Percentiles rank a stretch among this genome's conserved stretches.
Evolutionary conservation across 1,140 invertebrate genomes (phyloP).

Genomic region (Drosophila miranda): DNA sequence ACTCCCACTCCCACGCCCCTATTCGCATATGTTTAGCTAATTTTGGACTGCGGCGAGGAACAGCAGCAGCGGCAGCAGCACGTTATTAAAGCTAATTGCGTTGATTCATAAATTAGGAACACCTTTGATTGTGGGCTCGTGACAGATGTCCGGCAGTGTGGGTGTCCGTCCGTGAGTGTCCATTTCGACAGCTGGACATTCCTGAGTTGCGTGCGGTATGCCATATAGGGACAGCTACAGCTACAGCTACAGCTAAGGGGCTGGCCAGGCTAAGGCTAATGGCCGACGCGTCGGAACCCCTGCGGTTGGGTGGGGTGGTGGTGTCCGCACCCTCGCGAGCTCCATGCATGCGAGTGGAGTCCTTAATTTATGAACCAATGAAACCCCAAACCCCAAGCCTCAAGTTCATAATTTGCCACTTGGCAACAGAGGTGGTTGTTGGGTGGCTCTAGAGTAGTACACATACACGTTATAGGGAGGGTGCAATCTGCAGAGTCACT

Average conservation of each 20-base stretch:
- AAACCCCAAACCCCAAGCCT: too few relatives aligned
- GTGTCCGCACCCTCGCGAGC: background rate
- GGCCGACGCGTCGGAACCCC: constrained; percentile 2
- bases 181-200: too few relatives aligned
- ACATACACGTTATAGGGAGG: too few relatives aligned
- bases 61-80: constrained; percentile 1
- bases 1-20: constrained; percentile 1
- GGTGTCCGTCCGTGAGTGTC: background rate
- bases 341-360: constrained; percentile 12
- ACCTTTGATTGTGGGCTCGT: constrained; percentile 71
- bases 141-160: constrained; percentile 40
- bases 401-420: constrained; percentile 41
- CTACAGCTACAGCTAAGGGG: background rate
- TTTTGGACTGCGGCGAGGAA: constrained; percentile 18
- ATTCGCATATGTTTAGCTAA: constrained; percentile 36
- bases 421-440: constrained; percentile 9
- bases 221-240: too few relatives aligned
- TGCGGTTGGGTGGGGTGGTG: background rate
- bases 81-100: constrained; percentile 74
- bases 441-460: background rate
- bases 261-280: constrained; percentile 22
- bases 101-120: constrained; percentile 77
- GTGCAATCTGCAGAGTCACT: constrained; percentile 26
- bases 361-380: constrained; percentile 20
- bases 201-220: too few relatives aligned